Evolutionary conservation across 2,888 invertebrate species (phyloP), one percentile per base, ranked within the genome.

Genomic region (Sthenelais limicola): DNA sequence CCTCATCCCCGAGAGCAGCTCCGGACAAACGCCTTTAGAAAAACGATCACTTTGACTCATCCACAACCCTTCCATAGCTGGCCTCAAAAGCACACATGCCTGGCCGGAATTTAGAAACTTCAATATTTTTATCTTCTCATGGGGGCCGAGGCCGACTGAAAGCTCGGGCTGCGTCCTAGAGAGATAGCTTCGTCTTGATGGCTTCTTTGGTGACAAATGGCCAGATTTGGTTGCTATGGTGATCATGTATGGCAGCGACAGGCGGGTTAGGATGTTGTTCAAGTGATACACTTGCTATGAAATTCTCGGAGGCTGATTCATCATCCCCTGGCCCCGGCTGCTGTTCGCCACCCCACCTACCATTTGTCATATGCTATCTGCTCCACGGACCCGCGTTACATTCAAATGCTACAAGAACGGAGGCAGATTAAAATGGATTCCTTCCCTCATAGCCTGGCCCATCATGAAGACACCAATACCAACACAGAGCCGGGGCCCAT

Each of bases 141-240:
- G 33, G 15, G 32, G 56, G 56, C 15, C 35, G 30, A 35, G 28
- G 9, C 21, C n/a, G 62, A 43, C 24, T 18, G 62, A 21, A 26
- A 26, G 51, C 21, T n/a, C 5, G 9, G 24, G 12, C 51, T 12
- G 62, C 62, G 62, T 38, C 62, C 62, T 43, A 62, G 38, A 38
- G 62, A 62, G 62, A 62, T 62, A 62, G 62, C 62, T 43, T 21
- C 21, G 62, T 62, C 38, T 43, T 62, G 62, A 62, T 62, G 62
- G 62, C 62, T 62, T 62, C 62, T 62, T 62, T 62, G 62, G 62
- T 62, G 62, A 62, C 62, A 62, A 62, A 62, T 62, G 62, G 62
- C 38, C 62, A 62, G 62, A 62, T 62, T 62, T 62, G 21, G 62
- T 62, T 62, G 62, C 62, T 43, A 62, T 62, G 62, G 62, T 62